Percentiles rank a stretch among this genome's conserved stretches.
These are phyloP conservation scores for Cetonia aurata DNA, from an alignment of 2,888 invertebrate species.

Conservation along the genomic window DNA sequence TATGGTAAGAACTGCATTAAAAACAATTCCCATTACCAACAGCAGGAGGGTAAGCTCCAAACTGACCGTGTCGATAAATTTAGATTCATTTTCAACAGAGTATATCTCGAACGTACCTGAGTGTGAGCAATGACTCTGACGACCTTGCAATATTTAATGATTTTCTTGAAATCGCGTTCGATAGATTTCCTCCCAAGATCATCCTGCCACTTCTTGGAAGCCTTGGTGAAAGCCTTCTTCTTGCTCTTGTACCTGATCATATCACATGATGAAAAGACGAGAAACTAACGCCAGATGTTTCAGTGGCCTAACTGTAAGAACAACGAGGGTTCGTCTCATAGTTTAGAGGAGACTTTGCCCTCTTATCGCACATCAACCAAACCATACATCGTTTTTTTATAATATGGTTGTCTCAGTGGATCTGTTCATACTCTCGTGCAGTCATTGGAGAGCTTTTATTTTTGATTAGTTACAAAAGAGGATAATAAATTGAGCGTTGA, in stretches of 20 bases:
- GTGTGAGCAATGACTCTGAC: conserved; percentile 98
- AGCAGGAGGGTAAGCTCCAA: conserved; percentile 65
- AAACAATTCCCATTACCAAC: conserved; percentile 57
- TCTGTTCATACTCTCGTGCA: conserved; percentile 73
- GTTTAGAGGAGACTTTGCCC: conserved; percentile 77
- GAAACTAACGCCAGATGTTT: conserved; percentile 10
- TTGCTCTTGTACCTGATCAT: conserved; percentile 95
- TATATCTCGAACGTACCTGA: conserved; percentile 75
- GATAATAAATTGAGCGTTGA: neutral
- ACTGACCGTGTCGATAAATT: conserved; percentile 59
- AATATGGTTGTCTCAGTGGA: conserved; percentile 55
- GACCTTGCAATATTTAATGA: conserved; percentile 98
- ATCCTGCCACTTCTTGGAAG: conserved; percentile 99
- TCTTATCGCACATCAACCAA: conserved; percentile 57
- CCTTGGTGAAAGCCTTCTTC: conserved; percentile 99
- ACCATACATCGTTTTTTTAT: conserved; percentile 2
- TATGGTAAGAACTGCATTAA: conserved; percentile 65
- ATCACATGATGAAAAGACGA: conserved; percentile 26
- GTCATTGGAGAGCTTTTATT: conserved; percentile 76
- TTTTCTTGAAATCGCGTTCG: conserved; percentile 96
- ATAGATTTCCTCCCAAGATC: conserved; percentile 96
- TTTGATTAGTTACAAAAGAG: conserved; percentile 59
- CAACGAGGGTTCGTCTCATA: conserved; percentile 76
- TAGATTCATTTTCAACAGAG: conserved; percentile 16
- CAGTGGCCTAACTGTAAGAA: conserved; percentile 54